Conservation (phyloP, 2,797 vertebrate genomes). For the Gorsachius magnificus region DNA sequence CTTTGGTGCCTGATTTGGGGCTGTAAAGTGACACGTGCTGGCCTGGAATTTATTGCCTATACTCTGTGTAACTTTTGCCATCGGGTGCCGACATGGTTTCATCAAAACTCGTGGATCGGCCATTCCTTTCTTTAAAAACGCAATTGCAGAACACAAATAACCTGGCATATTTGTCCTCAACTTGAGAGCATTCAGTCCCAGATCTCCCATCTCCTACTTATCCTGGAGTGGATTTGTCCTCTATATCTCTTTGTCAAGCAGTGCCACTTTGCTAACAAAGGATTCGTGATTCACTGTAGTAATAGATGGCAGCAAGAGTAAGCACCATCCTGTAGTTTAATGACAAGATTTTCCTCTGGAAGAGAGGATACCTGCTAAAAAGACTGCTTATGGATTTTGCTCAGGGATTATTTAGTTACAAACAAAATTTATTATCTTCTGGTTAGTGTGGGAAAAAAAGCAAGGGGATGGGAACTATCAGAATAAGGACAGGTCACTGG, state of each 20-base stretch:
- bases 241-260: not conserved
- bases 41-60: not conserved
- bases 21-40: not conserved
- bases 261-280: not conserved
- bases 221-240: not conserved
- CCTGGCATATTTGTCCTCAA: not conserved
- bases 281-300: not conserved
- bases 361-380: not conserved
- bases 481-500: not conserved
- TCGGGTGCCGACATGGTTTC: not conserved
- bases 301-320: not conserved
- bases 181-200: not conserved
- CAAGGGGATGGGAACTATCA: not conserved
- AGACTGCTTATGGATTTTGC: not conserved
- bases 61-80: not conserved
- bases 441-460: slow-evolving; percentile 9
- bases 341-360: not conserved
- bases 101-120: rapidly evolving
- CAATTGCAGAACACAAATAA: not conserved
- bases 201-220: not conserved
- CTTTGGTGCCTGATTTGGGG: not conserved
- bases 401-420: not conserved
- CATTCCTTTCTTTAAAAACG: not conserved
- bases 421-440: not conserved
- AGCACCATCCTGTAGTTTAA: not conserved